Evolutionary conservation across 2,113 vertebrate species (phyloP).

Genomic region (Dipodomys ordii): DNA sequence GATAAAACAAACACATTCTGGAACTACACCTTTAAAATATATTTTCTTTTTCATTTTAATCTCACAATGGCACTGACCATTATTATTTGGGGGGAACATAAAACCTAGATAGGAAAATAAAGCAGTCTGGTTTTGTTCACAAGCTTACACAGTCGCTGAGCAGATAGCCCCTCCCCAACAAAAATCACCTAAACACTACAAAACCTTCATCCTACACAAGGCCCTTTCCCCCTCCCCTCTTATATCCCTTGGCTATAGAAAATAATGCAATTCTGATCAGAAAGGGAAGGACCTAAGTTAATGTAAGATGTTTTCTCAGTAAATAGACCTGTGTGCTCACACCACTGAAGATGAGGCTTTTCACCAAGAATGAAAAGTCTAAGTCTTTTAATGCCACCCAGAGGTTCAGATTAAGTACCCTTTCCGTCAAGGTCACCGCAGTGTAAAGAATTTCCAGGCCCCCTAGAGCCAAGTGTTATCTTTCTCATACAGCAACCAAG

Average conservation of each 20-base stretch:
- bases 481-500: constrained; percentile 80
- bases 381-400: constrained; percentile 73
- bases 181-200: constrained; percentile 15
- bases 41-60: constrained; percentile 37
- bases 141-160: background rate
- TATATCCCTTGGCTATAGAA: background rate
- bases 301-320: constrained; percentile 53
- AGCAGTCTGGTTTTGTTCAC: background rate
- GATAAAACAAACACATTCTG: background rate
- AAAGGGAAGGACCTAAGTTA: constrained; percentile 49
- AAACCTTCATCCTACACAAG: background rate
- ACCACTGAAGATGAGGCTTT: constrained; percentile 49
- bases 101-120: constrained; percentile 5
- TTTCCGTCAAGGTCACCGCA: constrained; percentile 84
- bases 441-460: constrained; percentile 82
- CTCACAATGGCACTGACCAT: background rate
- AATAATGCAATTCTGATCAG: constrained; percentile 55
- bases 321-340: constrained; percentile 43
- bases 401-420: constrained; percentile 85
- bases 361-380: constrained; percentile 65
- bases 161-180: background rate
- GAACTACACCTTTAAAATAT: background rate
- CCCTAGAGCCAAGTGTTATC: constrained; percentile 83
- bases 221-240: background rate
- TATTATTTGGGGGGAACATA: constrained; percentile 34